These are phyloP conservation scores for Promerops cafer DNA, from an alignment of 2,113 vertebrate species.

Conservation along the genomic window DNA sequence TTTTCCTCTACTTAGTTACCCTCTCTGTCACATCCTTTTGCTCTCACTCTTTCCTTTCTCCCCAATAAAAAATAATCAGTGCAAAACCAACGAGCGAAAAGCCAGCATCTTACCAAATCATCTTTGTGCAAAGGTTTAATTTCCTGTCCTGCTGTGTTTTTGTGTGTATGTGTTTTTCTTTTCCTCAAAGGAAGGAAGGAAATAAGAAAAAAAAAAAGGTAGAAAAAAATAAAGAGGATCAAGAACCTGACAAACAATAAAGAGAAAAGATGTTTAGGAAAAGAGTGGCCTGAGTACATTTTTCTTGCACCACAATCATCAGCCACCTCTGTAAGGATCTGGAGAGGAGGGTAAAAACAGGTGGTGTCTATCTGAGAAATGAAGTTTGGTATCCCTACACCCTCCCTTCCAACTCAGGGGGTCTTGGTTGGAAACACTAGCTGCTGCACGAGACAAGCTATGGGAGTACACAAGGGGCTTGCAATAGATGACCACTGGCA, in stretches of 20 bases:
- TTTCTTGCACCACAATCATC: background rate
- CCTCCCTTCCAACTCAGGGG: background rate
- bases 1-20: background rate
- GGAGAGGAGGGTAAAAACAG: background rate
- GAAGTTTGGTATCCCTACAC: background rate
- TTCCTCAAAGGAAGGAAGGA: background rate
- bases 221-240: background rate
- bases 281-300: background rate
- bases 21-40: background rate
- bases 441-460: rapidly evolving
- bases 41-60: background rate
- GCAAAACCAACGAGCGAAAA: conserved; percentile 14
- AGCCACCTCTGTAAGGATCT: background rate
- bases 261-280: background rate
- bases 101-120: background rate
- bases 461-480: rapidly evolving
- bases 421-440: background rate
- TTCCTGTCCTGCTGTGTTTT: background rate
- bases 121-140: conserved; percentile 26
- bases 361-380: background rate
- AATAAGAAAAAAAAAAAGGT: background rate
- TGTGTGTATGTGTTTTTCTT: background rate
- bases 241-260: background rate
- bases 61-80: background rate
- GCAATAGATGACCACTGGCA: background rate